Conservation (phyloP, 2,888 invertebrate species). For the Thalpophila matura region DNA sequence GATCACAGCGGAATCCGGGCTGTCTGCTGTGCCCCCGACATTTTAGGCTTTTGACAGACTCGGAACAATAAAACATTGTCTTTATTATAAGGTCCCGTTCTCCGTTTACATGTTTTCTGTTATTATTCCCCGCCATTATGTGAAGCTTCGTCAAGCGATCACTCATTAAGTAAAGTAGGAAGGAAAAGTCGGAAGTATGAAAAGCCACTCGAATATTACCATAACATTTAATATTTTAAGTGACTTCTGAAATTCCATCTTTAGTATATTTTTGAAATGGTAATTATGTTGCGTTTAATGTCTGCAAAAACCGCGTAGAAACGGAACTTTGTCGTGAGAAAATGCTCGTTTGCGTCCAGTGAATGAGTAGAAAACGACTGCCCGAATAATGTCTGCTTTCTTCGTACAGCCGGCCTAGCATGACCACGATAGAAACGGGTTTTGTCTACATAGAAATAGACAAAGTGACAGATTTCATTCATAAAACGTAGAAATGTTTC, state of each 20-base stretch:
- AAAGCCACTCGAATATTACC: slow-evolving; percentile 32
- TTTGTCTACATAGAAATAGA: too few relatives aligned
- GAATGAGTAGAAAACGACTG: background rate
- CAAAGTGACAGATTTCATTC: too few relatives aligned
- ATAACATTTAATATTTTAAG: slow-evolving; percentile 13
- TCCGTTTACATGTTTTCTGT: slow-evolving; percentile 33
- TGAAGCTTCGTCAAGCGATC: slow-evolving; percentile 7
- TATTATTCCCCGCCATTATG: slow-evolving; percentile 45
- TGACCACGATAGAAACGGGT: too few relatives aligned
- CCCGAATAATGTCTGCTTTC: background rate
- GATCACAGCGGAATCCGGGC: slow-evolving; percentile 52
- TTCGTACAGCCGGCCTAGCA: too few relatives aligned
- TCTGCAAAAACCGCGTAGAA: slow-evolving; percentile 10
- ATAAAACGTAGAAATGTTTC: too few relatives aligned
- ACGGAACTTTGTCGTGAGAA: background rate
- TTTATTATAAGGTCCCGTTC: slow-evolving; percentile 35
- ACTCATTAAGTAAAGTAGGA: slow-evolving; percentile 7
- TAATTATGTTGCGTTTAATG: slow-evolving; percentile 7
- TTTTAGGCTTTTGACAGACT: slow-evolving; percentile 59
- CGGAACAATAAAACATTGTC: slow-evolving; percentile 61
- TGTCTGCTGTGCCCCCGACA: slow-evolving; percentile 45
- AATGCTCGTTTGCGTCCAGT: too few relatives aligned
- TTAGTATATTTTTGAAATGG: slow-evolving; percentile 11
- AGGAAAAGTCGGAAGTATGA: slow-evolving; percentile 3
- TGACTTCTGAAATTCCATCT: slow-evolving; percentile 10